A percentile compares a stretch with the other conserved stretches of the same genome.
phyloP scores from a whole-genome alignment of 1,140 invertebrate genomes.

The Aphelenchoides fujianensis region DNA sequence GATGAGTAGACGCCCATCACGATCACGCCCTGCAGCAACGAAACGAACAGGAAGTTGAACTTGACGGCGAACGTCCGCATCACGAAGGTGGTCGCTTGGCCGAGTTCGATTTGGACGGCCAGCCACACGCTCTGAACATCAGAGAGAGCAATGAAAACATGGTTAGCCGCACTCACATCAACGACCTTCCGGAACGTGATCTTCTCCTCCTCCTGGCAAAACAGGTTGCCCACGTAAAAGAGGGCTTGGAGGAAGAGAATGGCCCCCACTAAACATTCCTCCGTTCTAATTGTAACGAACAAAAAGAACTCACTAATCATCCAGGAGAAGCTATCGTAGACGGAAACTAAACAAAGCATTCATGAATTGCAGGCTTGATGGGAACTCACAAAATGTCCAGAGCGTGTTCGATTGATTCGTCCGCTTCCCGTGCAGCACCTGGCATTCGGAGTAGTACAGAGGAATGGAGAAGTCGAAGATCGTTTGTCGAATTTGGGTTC shows the following conservation, averaged over 20 bases:
- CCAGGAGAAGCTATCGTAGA: background rate
- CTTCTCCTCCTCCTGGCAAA: background rate
- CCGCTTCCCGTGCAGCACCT: background rate
- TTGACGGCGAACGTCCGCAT: background rate
- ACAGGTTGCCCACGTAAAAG: conserved; percentile 14
- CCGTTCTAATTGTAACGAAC: too few relatives aligned
- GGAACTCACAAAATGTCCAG: background rate
- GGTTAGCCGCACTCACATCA: background rate
- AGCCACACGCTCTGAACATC: conserved; percentile 13
- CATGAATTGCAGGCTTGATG: too few relatives aligned
- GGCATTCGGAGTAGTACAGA: background rate
- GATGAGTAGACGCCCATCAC: conserved; percentile 3
- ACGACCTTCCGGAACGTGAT: background rate
- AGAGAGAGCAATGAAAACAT: background rate
- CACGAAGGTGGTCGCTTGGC: background rate
- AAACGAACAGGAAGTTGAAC: conserved; percentile 13
- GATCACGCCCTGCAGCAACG: conserved; percentile 11
- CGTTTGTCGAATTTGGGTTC: background rate
- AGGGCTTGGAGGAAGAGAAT: conserved; percentile 6
- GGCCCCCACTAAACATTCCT: background rate
- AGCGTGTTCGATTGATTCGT: background rate
- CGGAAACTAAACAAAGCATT: background rate
- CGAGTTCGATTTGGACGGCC: conserved; percentile 15
- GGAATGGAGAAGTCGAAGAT: background rate
- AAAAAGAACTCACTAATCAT: background rate